These are phyloP conservation scores for Drosophila longiperda DNA, from an alignment of 2,888 invertebrate species.

Conservation along the genomic window DNA sequence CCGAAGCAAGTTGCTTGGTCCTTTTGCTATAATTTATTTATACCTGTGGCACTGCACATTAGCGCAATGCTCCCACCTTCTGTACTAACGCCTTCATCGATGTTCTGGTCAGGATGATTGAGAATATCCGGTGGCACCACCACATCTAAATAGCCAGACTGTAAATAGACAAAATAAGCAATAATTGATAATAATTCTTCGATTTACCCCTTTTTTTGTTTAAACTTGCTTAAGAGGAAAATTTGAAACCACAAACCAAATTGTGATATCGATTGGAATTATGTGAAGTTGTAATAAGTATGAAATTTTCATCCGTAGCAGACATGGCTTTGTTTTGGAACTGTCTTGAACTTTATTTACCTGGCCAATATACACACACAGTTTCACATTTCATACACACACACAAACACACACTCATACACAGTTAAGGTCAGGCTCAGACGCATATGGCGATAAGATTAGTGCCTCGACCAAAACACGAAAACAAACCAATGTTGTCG, in stretches of 20 bases:
- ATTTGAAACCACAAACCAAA: not conserved
- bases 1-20: not conserved
- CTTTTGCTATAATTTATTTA: not conserved
- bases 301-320: not conserved
- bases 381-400: not conserved
- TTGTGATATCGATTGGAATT: not conserved
- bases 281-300: not conserved
- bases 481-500: conserved; percentile 36
- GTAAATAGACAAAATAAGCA: conserved; percentile 38
- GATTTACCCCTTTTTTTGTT: not conserved
- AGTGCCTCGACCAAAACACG: conserved; percentile 39
- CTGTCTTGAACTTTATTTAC: conserved; percentile 12
- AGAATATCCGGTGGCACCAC: conserved; percentile 95
- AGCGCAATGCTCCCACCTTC: conserved; percentile 92
- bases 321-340: conserved; percentile 2
- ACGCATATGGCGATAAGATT: conserved; percentile 61
- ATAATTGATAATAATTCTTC: not conserved
- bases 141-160: conserved; percentile 95
- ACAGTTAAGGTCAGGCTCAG: conserved; percentile 51
- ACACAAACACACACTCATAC: conserved; percentile 12
- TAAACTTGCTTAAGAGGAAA: not conserved
- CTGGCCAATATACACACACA: conserved; percentile 2
- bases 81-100: conserved; percentile 90
- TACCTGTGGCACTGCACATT: conserved; percentile 89
- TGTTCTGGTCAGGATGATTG: conserved; percentile 85